Base-by-base conservation (phyloP, 2,888 invertebrate genomes). In the Luperina testacea region DNA sequence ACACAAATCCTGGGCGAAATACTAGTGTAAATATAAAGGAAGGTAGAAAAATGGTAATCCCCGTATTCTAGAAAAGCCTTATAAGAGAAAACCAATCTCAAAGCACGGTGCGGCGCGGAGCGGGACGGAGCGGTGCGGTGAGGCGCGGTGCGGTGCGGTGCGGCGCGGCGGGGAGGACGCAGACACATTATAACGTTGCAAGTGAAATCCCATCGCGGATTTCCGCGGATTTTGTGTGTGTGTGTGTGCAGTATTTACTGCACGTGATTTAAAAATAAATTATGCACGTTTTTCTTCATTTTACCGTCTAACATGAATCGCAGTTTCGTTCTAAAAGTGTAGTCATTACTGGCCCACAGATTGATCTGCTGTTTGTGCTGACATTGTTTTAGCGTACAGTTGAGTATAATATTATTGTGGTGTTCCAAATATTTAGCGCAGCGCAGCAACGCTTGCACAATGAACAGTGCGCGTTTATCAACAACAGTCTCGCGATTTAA, bases 61-160 rank as follows among this genome's bases (percentile, higher is more conserved):
- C 27, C 68, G 75, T 76, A 79, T 81, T 78, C 79, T 59, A 32
- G 81, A 59, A 75, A 75, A 85, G 79, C 77, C 77, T 78, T 82
- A 79, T 84, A 81, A 72, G 77, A 76, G 87, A 78, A 87, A 86
- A 80, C 82, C 86, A 86, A 86, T 86, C 82, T 87, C 64, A 48
- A 63, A 45, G 68, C 61, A 24, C 7, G 11, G 69, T 0, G 48
- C n/a, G 24, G 38, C 17, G 57, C 64, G 77, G 38, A 15, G 45
- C 15, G 20, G 59, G 11, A n/a, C 57, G 64, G 32, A 2, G 38
- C 70, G 48, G 48, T 0, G 20, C 42, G 38, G 20, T 0, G 45
- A 20, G 61, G 64, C 0, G 38, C 42, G n/a, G 45, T 1, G 53
- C 1, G 64, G 78, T 0, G 72, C 32, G 72, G 53, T 0, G 45